Conservation (phyloP, 1,140 invertebrate species). For the Rhyacophila brunnea region DNA sequence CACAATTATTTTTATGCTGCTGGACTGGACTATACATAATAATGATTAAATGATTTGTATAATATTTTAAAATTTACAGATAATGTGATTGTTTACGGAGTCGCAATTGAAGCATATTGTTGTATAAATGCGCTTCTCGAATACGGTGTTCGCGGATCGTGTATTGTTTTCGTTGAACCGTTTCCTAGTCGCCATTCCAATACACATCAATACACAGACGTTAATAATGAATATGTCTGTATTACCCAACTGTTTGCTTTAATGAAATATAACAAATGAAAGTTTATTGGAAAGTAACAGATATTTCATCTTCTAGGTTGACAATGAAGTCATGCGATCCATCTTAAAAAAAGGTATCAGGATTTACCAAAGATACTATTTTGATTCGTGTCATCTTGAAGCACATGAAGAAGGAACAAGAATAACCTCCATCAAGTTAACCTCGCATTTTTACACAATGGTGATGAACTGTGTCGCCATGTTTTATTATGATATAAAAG, state of each 20-base stretch:
- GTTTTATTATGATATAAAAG: conserved; percentile 53
- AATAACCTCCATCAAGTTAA: conserved; percentile 44
- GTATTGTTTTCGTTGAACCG: conserved; percentile 58
- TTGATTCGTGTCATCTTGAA: conserved; percentile 1
- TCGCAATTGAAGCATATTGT: conserved; percentile 59
- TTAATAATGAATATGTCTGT: conserved; percentile 47
- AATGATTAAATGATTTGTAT: too few species aligned
- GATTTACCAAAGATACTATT: conserved; percentile 7
- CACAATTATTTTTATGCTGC: too few species aligned
- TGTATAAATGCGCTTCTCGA: conserved; percentile 58
- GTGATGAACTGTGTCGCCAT: conserved; percentile 49
- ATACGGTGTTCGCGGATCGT: conserved; percentile 49
- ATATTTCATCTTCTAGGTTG: conserved; percentile 25
- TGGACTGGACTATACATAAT: too few species aligned
- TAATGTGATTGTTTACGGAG: conserved; percentile 61
- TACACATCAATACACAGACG: conserved; percentile 44
- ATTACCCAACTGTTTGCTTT: too few species aligned
- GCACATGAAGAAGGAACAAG: not conserved
- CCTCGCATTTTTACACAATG: conserved; percentile 46
- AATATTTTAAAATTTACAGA: conserved; percentile 35
- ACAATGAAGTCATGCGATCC: not conserved
- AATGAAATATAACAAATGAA: too few species aligned
- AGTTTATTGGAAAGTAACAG: too few species aligned
- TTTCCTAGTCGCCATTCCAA: conserved; percentile 39
- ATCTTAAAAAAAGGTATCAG: conserved; percentile 3